Percentiles rank a stretch among this genome's conserved stretches.
phyloP scores from a whole-genome alignment of 2,797 vertebrate species.

The Zonotrichia albicollis region DNA sequence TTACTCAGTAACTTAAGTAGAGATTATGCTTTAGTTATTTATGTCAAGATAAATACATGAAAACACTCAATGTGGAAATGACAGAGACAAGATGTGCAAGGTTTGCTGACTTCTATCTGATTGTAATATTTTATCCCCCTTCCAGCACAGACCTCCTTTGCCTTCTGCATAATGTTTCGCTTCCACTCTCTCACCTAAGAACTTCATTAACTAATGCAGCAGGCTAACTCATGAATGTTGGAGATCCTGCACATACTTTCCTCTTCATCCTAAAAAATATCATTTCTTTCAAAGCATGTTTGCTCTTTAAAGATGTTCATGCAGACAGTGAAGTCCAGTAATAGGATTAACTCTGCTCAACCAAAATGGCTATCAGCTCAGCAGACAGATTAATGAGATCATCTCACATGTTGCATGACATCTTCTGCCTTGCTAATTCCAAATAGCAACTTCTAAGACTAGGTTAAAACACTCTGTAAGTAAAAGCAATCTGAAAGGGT shows the following conservation, averaged over 20 bases:
- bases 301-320: constrained; percentile 13
- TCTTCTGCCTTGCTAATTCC: constrained; percentile 14
- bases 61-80: background rate
- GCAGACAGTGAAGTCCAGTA: background rate
- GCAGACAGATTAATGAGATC: constrained; percentile 46
- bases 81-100: background rate
- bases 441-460: background rate
- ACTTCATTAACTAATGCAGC: background rate
- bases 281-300: background rate
- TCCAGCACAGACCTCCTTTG: background rate
- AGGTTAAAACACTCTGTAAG: background rate
- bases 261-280: background rate
- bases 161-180: background rate
- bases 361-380: constrained; percentile 43
- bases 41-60: background rate
- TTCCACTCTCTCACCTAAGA: background rate
- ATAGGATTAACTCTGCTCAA: constrained; percentile 47
- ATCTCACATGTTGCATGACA: constrained; percentile 46
- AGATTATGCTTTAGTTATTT: background rate
- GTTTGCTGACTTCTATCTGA: background rate
- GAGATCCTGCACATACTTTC: background rate
- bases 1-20: background rate
- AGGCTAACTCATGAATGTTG: background rate
- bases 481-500: background rate
- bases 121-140: background rate